phyloP scores from a whole-genome alignment of 2,113 vertebrate genomes.

The Corapipo altera region DNA sequence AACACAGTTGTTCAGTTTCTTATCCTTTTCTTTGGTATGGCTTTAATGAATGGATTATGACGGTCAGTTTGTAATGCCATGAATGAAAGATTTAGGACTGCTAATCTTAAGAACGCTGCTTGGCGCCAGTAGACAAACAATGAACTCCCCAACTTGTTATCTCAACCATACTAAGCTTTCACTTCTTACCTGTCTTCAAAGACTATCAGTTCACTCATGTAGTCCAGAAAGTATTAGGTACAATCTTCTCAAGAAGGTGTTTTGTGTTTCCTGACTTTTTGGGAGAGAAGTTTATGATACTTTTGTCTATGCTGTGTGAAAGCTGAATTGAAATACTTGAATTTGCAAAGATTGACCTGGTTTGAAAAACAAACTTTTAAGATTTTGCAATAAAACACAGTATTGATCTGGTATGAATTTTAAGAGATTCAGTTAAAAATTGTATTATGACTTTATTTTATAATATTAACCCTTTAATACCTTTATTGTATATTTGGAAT shows the following conservation, averaged over 20 bases:
- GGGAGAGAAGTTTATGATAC: not conserved
- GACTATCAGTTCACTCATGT: slow-evolving; percentile 57
- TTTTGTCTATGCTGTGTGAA: not conserved
- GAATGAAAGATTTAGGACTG: slow-evolving; percentile 70
- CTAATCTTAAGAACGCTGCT: slow-evolving; percentile 71
- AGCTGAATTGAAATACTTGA: not conserved
- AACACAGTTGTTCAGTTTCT: slow-evolving; percentile 19
- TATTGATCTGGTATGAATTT: not conserved
- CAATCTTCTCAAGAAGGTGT: slow-evolving; percentile 60
- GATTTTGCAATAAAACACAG: not conserved
- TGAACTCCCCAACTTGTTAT: slow-evolving; percentile 70
- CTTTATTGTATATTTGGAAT: not conserved
- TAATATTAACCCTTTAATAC: not conserved
- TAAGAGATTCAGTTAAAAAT: not conserved
- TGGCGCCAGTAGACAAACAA: slow-evolving; percentile 73
- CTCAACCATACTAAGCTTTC: slow-evolving; percentile 71
- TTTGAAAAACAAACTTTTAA: not conserved
- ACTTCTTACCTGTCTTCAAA: slow-evolving; percentile 72
- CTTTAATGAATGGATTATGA: slow-evolving; percentile 59
- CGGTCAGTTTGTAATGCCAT: slow-evolving; percentile 67
- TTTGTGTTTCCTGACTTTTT: slow-evolving; percentile 36
- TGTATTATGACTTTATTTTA: not conserved
- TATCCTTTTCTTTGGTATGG: slow-evolving; percentile 33
- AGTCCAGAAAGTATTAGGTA: slow-evolving; percentile 56
- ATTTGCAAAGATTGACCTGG: not conserved